These are phyloP conservation scores for Chaenocephalus aceratus DNA, from an alignment of 2,113 vertebrate genomes.

Conservation along the genomic window DNA sequence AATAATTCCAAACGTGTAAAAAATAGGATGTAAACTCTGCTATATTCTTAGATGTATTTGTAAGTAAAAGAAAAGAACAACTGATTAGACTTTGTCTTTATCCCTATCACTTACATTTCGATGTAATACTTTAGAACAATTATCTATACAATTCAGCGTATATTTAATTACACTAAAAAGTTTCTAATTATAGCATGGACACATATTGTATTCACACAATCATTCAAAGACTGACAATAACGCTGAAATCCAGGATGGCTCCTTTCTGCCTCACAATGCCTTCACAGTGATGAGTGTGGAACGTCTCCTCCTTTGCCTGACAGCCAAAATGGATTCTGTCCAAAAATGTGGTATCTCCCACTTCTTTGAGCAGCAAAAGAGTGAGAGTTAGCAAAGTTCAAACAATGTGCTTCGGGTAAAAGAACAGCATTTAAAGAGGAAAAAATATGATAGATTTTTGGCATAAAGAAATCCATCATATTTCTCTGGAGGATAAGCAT, in stretches of 20 bases:
- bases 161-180: neutral
- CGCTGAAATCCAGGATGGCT: conserved; percentile 2
- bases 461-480: conserved; percentile 33
- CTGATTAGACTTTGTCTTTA: neutral
- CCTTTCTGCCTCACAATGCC: conserved; percentile 13
- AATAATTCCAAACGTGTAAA: too few species aligned
- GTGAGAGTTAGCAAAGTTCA: conserved; percentile 51
- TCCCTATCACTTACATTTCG: neutral
- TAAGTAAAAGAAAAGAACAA: too few species aligned
- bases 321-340: conserved; percentile 59
- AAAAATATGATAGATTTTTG: conserved; percentile 42
- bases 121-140: neutral
- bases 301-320: conserved; percentile 40
- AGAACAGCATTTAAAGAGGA: conserved; percentile 40
- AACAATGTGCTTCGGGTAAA: conserved; percentile 49
- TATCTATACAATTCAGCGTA: neutral
- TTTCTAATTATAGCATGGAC: too few species aligned
- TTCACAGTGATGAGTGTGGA: conserved; percentile 23
- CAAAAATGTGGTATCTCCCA: conserved; percentile 45
- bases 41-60: too few species aligned
- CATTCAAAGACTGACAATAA: neutral
- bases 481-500: conserved; percentile 29
- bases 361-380: conserved; percentile 29
- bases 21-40: too few species aligned
- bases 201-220: neutral